Conservation (phyloP, 1,140 invertebrate genomes). For the Periplaneta americana region DNA sequence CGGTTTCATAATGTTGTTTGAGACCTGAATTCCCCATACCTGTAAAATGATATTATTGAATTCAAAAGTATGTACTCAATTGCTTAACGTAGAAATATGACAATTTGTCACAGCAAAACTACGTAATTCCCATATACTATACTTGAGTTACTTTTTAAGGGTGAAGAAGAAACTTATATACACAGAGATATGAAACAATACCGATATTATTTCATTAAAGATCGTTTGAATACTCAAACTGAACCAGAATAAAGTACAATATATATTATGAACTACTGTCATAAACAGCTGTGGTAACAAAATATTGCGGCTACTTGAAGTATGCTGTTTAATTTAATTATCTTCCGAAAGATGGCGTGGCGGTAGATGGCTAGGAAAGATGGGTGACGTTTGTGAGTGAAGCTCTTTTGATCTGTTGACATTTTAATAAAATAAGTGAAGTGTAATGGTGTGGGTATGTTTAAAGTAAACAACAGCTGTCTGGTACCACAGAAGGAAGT, state of each 20-base stretch:
- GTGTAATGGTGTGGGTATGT: constrained; percentile 13
- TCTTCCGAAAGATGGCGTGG: neutral
- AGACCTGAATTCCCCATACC: constrained; percentile 81
- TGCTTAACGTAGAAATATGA: neutral
- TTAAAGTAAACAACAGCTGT: neutral
- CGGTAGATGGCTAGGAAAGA: neutral
- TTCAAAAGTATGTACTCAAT: neutral
- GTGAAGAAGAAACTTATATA: neutral
- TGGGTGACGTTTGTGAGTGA: neutral
- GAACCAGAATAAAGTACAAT: neutral
- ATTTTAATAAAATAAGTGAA: neutral
- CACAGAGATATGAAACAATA: neutral
- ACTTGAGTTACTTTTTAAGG: neutral
- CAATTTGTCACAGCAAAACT: neutral
- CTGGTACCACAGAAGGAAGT: neutral
- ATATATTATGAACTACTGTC: neutral
- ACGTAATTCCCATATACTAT: neutral
- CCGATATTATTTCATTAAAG: neutral
- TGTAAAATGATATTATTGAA: neutral
- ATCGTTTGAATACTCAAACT: neutral
- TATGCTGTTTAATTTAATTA: no score
- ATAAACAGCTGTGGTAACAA: neutral
- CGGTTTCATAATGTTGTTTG: constrained; percentile 88
- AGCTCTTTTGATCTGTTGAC: neutral
- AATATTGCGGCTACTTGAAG: no score